Evolutionary conservation across 2,113 vertebrate species (phyloP).

Genomic region (Empidonax traillii): DNA sequence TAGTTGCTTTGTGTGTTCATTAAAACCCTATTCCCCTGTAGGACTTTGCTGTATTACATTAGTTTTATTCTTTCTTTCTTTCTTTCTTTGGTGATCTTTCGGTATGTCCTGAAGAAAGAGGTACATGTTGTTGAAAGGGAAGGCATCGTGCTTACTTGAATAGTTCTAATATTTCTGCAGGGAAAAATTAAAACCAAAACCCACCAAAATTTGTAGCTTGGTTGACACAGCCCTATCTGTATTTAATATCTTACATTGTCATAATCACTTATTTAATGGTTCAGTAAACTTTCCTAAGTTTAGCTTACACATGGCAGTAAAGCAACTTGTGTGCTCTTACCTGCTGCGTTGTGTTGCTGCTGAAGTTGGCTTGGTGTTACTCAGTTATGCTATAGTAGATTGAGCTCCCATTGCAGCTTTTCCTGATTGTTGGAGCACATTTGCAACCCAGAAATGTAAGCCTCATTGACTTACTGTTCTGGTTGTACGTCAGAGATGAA

Average conservation of each 20-base stretch:
- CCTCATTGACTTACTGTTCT: background rate
- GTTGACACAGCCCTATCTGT: slow-evolving; percentile 40
- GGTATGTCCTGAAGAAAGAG: background rate
- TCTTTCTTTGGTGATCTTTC: background rate
- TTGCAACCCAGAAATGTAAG: background rate
- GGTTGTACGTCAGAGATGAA: background rate
- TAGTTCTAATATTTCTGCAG: background rate
- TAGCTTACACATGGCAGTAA: slow-evolving; percentile 77
- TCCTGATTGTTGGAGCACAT: background rate
- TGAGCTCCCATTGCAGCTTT: background rate
- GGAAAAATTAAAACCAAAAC: background rate
- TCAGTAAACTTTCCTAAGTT: slow-evolving; percentile 72
- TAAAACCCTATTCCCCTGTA: slow-evolving; percentile 71
- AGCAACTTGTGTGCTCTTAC: slow-evolving; percentile 57
- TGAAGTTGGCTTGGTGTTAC: background rate
- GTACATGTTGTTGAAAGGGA: background rate
- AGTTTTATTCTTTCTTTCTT: background rate
- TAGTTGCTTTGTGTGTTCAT: slow-evolving; percentile 78
- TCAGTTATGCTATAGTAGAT: background rate
- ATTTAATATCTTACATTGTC: slow-evolving; percentile 81
- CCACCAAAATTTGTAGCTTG: background rate
- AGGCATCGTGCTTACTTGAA: background rate
- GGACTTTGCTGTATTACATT: slow-evolving; percentile 26
- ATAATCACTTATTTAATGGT: slow-evolving; percentile 90
- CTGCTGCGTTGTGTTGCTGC: background rate